Base-by-base conservation (phyloP, 1,140 invertebrate species). In the Arion vulgaris region DNA sequence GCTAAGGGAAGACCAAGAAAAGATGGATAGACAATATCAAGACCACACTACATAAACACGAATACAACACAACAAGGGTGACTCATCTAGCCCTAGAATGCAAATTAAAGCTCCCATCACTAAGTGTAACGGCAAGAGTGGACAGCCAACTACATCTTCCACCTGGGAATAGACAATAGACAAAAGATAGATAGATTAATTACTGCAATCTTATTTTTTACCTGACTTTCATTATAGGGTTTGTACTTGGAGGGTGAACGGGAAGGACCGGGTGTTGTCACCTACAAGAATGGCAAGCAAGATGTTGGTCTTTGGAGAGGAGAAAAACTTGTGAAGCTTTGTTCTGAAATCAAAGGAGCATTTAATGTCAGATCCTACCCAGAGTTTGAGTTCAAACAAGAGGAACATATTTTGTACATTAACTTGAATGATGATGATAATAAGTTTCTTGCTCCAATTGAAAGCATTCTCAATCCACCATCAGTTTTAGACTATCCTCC, bases 241-340 rank as follows among this genome's bases (percentile, higher is more conserved):
- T 78, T 92, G 23, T 92, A 92, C 85, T 90, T 88, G 82, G 87
- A 91, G 32, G 90, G 92, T 87, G 90, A 91, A 62, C 77, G 92
- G 79, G 86, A 89, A 72, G 92, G 92, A 26, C 91, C 91, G 19
- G 92, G 92, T 0, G 87, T 92, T 15, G 69, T 92, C 53, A 91
- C 89, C 1, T 92, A 92, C 82, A 83, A 84, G 19, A 86, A 91
- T 83, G 88, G 87, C 15, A 84, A 66, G 39, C 90, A 92, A 77
- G 92, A 92, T 86, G 89, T 92, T 1, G 92, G 92, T 7, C 83
- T 91, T 9, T 92, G 92, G 92, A 86, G 85, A 57, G 87, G 90
- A 34, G 90, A 92, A 74, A 87, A 88, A 51, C 83, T 92, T 0
- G 82, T 91, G 49, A 91, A 90, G 81, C 84, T 92, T 23, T 87